phyloP scores from a whole-genome alignment of 1,140 invertebrate genomes.

The Drosophila baimaii region DNA sequence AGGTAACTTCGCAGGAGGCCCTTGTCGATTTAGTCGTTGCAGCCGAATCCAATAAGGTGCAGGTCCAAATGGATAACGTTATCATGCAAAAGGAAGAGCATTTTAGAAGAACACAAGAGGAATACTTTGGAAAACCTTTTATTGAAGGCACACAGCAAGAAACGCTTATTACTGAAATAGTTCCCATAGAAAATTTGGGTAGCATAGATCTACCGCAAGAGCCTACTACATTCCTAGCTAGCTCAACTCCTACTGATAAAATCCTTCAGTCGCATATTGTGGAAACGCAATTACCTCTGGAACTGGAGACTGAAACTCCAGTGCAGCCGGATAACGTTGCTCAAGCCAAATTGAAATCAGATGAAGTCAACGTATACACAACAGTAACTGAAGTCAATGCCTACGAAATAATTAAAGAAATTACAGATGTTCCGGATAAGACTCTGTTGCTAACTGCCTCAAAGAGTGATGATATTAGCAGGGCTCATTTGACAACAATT shows the following conservation, averaged over 20 bases:
- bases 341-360: constrained; percentile 35
- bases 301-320: constrained; percentile 27
- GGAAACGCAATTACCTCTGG: constrained; percentile 29
- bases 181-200: constrained; percentile 55
- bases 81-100: constrained; percentile 59
- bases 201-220: constrained; percentile 6
- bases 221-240: not conserved
- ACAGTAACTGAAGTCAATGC: constrained; percentile 49
- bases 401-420: constrained; percentile 52
- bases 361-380: constrained; percentile 41
- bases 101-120: constrained; percentile 10
- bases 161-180: constrained; percentile 53
- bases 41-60: constrained; percentile 44
- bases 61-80: constrained; percentile 34
- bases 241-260: constrained; percentile 3
- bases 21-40: constrained; percentile 11
- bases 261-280: constrained; percentile 26
- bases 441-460: constrained; percentile 5
- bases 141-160: constrained; percentile 62
- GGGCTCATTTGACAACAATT: constrained; percentile 49
- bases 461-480: constrained; percentile 18
- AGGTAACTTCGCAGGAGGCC: constrained; percentile 16
- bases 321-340: not conserved
- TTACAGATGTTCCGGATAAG: constrained; percentile 4
- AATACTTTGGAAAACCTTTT: constrained; percentile 61